A percentile compares a stretch with the other conserved stretches of the same genome.
These are phyloP conservation scores for Drosophila rufa DNA, from an alignment of 1,140 invertebrate genomes.

Conservation along the genomic window DNA sequence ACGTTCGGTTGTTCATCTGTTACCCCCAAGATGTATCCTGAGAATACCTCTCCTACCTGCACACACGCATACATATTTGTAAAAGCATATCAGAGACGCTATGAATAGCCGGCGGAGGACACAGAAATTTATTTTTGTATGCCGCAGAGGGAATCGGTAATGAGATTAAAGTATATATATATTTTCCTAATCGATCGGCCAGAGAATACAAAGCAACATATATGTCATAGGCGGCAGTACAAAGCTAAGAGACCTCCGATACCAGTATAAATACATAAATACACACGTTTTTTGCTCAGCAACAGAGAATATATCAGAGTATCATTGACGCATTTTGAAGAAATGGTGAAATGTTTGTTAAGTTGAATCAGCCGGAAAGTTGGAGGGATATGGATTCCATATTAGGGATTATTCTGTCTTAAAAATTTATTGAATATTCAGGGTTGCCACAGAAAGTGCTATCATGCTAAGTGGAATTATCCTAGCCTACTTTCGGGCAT, in stretches of 20 bases:
- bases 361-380: conserved; percentile 21
- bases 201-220: conserved; percentile 10
- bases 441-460: background rate
- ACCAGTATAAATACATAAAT: background rate
- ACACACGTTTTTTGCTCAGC: conserved; percentile 15
- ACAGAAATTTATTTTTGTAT: conserved; percentile 35
- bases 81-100: conserved; percentile 64
- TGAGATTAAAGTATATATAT: conserved; percentile 25
- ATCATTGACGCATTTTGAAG: conserved; percentile 22
- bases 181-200: conserved; percentile 39
- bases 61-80: conserved; percentile 48
- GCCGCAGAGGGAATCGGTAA: conserved; percentile 19
- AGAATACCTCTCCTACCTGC: conserved; percentile 9
- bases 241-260: conserved; percentile 42
- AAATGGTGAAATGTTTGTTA: conserved; percentile 45
- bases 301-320: conserved; percentile 22
- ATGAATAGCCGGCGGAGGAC: conserved; percentile 4
- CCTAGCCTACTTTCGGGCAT: background rate
- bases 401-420: background rate
- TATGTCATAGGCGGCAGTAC: conserved; percentile 34
- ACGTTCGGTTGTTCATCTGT: conserved; percentile 42
- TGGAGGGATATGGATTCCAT: background rate
- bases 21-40: conserved; percentile 17
- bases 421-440: background rate
- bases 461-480: background rate